A percentile compares a stretch with the other conserved stretches of the same genome.
Evolutionary conservation across 2,113 vertebrate genomes (phyloP).

Genomic region (Polyodon spathula): DNA sequence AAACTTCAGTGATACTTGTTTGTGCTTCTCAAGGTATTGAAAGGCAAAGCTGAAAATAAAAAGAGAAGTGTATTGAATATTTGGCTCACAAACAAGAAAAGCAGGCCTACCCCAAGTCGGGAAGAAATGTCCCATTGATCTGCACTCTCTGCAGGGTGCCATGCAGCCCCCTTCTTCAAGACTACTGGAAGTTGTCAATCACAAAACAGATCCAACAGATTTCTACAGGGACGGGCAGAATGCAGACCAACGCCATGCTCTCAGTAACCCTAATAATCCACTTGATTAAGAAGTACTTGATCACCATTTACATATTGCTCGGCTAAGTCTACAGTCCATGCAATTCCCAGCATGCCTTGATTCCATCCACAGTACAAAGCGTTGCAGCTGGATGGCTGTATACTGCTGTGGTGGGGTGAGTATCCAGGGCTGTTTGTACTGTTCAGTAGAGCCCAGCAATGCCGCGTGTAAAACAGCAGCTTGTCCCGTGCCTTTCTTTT

Average conservation of each 20-base stretch:
- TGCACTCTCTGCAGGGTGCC: slow-evolving; percentile 49
- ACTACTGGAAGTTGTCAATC: slow-evolving; percentile 33
- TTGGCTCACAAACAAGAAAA: slow-evolving; percentile 65
- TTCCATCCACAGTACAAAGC: slow-evolving; percentile 57
- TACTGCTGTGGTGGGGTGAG: slow-evolving; percentile 33
- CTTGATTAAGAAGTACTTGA: slow-evolving; percentile 41
- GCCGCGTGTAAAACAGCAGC: slow-evolving; percentile 36
- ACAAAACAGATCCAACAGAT: slow-evolving; percentile 17
- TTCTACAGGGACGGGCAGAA: slow-evolving; percentile 35
- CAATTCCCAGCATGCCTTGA: slow-evolving; percentile 55
- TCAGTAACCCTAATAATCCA: slow-evolving; percentile 45
- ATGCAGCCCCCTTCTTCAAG: slow-evolving; percentile 29
- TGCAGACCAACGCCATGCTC: slow-evolving; percentile 25
- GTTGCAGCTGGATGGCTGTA: slow-evolving; percentile 50
- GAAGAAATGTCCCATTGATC: slow-evolving; percentile 45
- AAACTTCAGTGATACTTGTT: slow-evolving; percentile 58
- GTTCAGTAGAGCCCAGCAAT: slow-evolving; percentile 48
- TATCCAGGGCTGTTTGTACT: slow-evolving; percentile 44
- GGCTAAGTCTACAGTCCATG: slow-evolving; percentile 66
- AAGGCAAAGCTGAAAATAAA: slow-evolving; percentile 68
- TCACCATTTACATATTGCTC: slow-evolving; percentile 68
- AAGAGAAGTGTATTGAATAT: slow-evolving; percentile 62
- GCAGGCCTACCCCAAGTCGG: slow-evolving; percentile 46
- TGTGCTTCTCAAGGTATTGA: slow-evolving; percentile 73
- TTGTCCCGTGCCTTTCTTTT: slow-evolving; percentile 14